Conservation (phyloP, 2,113 vertebrate genomes). For the Plectropomus leopardus region DNA sequence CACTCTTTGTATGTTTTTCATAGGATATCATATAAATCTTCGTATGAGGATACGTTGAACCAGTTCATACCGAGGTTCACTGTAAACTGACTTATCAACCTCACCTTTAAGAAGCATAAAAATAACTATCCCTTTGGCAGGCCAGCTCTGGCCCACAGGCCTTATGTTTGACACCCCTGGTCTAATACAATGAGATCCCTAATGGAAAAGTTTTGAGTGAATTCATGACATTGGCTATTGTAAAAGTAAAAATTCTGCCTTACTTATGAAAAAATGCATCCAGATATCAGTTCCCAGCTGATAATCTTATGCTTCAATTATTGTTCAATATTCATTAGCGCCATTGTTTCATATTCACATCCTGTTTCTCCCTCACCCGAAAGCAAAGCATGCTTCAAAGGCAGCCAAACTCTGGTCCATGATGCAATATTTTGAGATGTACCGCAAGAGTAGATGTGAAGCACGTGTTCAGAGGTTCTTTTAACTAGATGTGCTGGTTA, state of each 20-base stretch:
- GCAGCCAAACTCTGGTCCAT: constrained; percentile 45
- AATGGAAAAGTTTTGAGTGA: neutral
- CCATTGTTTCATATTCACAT: constrained; percentile 45
- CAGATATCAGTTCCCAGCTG: neutral
- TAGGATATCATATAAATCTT: too few species aligned
- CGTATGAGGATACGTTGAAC: too few species aligned
- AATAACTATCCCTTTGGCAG: too few species aligned
- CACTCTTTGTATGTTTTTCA: too few species aligned
- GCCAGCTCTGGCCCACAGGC: too few species aligned
- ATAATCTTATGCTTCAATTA: neutral
- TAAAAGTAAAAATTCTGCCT: neutral
- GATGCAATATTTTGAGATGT: constrained; percentile 67
- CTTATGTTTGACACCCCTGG: too few species aligned
- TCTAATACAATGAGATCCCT: neutral
- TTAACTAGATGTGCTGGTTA: constrained; percentile 42
- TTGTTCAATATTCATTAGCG: constrained; percentile 15
- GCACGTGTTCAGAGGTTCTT: constrained; percentile 40
- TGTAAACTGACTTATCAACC: too few species aligned
- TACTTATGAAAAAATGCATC: neutral
- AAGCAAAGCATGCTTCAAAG: constrained; percentile 63
- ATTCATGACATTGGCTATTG: neutral
- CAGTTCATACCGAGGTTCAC: too few species aligned
- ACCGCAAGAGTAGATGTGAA: constrained; percentile 54
- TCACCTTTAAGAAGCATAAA: too few species aligned
- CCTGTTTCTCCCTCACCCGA: constrained; percentile 1